Evolutionary conservation across 1,140 invertebrate genomes (phyloP), one percentile per base, ranked within the genome.

Genomic region (Oedothorax gibbosus): DNA sequence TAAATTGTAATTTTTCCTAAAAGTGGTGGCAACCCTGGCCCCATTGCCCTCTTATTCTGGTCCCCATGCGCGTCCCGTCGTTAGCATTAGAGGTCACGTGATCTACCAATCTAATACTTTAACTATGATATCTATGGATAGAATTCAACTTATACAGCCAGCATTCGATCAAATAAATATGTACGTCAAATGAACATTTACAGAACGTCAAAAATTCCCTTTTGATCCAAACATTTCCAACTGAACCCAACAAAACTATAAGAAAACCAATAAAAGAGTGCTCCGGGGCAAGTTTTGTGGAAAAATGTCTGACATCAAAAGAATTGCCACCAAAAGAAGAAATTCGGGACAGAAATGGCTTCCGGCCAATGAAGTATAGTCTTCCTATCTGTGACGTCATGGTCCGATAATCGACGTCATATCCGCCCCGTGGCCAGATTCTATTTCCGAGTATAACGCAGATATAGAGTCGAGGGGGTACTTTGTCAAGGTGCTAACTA

Each of bases 331-430:
- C 75, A 77, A 77, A 57, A 79, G 51, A 57, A 79, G 51, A 79
- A 79, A 79, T 54, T 68, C 64, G 56, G 35, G 77, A 51, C 53
- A 79, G 65, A 68, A 66, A 79, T 79, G 65, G 77, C 77, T 79
- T 68, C 77, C 77, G 77, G 77, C 77, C 62, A 79, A 79, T 79
- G 77, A 79, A 56, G 64, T 56, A 68, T 79, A 66, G 66, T 68
- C 64, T 21, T 54, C 65, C 64, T 79, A 79, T 79, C 77, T 79
- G 50, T 79, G 65, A 79, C 77, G 64, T 68, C 65, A 79, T 50
- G 62, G 65, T 56, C 77, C 77, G 77, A 79, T 79, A 79, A 79
- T 79, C 64, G 77, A 68, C 64, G 77, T 68, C 77, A 79, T 79
- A 79, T 79, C 77, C 77, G 77, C 77, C 51, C 35, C 77, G 64